Percentiles rank a stretch among this genome's conserved stretches.
Conservation (phyloP, 1,140 invertebrate genomes). For the Drosophila miranda region DNA sequence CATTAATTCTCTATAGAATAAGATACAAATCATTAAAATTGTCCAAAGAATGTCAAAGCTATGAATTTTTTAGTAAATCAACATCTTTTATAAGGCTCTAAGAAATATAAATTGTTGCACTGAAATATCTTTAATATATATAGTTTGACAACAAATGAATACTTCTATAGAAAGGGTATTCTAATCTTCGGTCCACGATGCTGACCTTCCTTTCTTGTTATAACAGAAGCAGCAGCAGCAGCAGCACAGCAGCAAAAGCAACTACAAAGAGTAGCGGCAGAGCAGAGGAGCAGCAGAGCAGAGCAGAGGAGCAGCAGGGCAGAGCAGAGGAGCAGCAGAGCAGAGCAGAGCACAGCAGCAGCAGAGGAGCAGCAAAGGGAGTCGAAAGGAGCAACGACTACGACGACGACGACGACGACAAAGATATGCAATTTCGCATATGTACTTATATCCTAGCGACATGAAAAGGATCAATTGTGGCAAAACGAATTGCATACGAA, state of each 20-base stretch:
- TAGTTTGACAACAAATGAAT: too few relatives aligned
- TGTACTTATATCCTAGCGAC: conserved; percentile 81
- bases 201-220: conserved; percentile 9
- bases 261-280: background rate
- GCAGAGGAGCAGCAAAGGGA: background rate
- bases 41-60: too few relatives aligned
- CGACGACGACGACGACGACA: conserved; percentile 74
- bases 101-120: too few relatives aligned
- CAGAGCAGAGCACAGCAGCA: conserved; percentile 4
- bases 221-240: conserved; percentile 52
- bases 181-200: too few relatives aligned
- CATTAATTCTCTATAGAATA: too few relatives aligned
- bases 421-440: conserved; percentile 81
- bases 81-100: too few relatives aligned
- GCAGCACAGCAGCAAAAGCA: conserved; percentile 7
- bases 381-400: conserved; percentile 53
- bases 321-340: background rate
- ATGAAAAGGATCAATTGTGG: conserved; percentile 81
- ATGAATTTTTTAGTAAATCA: too few relatives aligned
- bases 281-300: conserved; percentile 2
- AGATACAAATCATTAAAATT: too few relatives aligned
- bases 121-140: too few relatives aligned
- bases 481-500: conserved; percentile 81
- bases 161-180: too few relatives aligned
- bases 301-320: conserved; percentile 1